Evolutionary conservation across 2,113 vertebrate genomes (phyloP).

Genomic region (Cygnus buccinator): DNA sequence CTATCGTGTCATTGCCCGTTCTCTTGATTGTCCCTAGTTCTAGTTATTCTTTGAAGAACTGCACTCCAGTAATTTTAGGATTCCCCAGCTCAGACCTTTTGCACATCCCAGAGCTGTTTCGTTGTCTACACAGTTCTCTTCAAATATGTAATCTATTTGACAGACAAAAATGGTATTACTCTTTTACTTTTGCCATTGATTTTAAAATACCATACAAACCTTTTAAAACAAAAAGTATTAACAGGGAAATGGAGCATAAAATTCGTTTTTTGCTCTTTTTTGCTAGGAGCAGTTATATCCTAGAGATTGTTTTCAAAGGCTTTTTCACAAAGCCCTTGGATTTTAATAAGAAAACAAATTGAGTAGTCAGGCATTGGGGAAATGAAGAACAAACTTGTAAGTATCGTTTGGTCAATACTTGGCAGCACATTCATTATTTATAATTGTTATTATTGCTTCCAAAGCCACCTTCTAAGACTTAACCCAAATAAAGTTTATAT

Average conservation of each 20-base stretch:
- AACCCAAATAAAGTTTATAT: neutral
- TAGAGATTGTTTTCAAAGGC: neutral
- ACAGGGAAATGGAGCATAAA: neutral
- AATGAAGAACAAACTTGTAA: slow-evolving; percentile 43
- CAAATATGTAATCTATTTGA: neutral
- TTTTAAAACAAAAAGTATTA: neutral
- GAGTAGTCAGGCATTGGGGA: neutral
- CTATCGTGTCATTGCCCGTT: neutral
- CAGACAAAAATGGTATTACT: neutral
- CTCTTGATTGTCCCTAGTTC: neutral
- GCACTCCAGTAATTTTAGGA: neutral
- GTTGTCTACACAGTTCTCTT: neutral
- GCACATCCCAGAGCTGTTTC: neutral
- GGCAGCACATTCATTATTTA: slow-evolving; percentile 36
- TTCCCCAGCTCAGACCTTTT: neutral
- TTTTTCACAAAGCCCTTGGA: neutral
- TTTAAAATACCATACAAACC: neutral
- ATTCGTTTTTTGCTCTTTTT: neutral
- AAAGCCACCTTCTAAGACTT: neutral
- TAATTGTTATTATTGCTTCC: slow-evolving; percentile 32
- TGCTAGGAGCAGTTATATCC: neutral
- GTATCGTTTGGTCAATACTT: slow-evolving; percentile 39
- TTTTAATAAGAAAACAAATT: slow-evolving; percentile 41
- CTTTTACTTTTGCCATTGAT: neutral
- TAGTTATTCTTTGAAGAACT: neutral